Conservation (phyloP, 2,113 vertebrate genomes). For the Symphodus melops region DNA sequence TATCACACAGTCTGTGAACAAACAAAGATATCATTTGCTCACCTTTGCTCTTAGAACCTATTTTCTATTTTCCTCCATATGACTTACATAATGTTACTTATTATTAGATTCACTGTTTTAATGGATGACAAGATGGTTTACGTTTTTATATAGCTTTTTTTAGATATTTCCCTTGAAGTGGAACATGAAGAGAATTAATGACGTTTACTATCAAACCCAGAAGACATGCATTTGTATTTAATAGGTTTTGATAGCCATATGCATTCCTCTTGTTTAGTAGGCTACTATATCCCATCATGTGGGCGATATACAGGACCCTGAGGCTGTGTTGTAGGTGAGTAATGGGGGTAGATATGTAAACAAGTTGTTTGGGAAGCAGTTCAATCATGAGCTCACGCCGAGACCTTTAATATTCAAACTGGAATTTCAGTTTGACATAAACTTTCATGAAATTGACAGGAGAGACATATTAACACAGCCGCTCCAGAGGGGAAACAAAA, state of each 20-base stretch:
- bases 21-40: conserved; percentile 22
- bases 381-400: conserved; percentile 61
- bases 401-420: conserved; percentile 67
- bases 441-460: conserved; percentile 66
- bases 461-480: conserved; percentile 58
- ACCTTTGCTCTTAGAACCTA: conserved; percentile 10
- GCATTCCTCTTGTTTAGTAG: conserved; percentile 60
- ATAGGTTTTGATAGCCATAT: conserved; percentile 66
- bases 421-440: conserved; percentile 58
- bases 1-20: conserved; percentile 37
- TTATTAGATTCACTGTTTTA: neutral
- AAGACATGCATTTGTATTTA: conserved; percentile 40
- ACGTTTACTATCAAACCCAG: conserved; percentile 16
- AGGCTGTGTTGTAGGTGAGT: conserved; percentile 69
- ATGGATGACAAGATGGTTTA: neutral
- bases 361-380: conserved; percentile 60
- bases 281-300: conserved; percentile 45
- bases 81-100: neutral
- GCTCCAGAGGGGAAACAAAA: conserved; percentile 43
- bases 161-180: neutral
- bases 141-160: neutral
- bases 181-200: conserved; percentile 30
- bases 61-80: conserved; percentile 11
- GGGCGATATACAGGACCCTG: conserved; percentile 58
- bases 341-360: conserved; percentile 77